Percentiles rank a stretch among this genome's conserved stretches.
Conservation (phyloP, 2,113 vertebrate species). For the Alces alces region DNA sequence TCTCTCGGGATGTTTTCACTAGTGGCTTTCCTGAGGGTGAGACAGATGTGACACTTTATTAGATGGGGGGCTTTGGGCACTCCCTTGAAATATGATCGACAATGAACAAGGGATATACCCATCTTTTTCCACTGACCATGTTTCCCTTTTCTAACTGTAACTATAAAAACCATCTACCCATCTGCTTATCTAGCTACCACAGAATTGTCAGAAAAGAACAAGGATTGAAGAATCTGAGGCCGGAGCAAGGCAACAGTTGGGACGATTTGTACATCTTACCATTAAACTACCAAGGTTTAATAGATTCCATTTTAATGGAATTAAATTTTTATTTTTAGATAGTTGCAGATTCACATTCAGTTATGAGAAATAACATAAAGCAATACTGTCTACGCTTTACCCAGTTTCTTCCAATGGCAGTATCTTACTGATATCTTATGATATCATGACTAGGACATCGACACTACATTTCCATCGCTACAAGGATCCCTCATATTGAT, state of each 20-base stretch:
- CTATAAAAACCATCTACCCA: not conserved
- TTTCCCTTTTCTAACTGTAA: not conserved
- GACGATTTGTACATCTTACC: not conserved
- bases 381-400: not conserved
- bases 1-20: slow-evolving; percentile 79
- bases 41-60: not conserved
- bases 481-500: too few relatives aligned
- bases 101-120: not conserved
- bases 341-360: not conserved
- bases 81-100: not conserved
- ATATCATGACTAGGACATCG: not conserved
- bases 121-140: not conserved
- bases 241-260: not conserved
- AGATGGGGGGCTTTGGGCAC: not conserved
- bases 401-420: not conserved
- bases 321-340: not conserved
- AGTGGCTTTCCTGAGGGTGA: slow-evolving; percentile 83
- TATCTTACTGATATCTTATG: not conserved
- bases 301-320: not conserved
- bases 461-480: not conserved
- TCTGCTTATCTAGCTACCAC: not conserved
- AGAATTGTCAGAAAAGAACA: not conserved
- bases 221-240: not conserved
- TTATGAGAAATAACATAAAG: not conserved
- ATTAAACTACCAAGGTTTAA: not conserved